Evolutionary conservation across 2,113 vertebrate species (phyloP).

Genomic region (Potamarius usumacintae): DNA sequence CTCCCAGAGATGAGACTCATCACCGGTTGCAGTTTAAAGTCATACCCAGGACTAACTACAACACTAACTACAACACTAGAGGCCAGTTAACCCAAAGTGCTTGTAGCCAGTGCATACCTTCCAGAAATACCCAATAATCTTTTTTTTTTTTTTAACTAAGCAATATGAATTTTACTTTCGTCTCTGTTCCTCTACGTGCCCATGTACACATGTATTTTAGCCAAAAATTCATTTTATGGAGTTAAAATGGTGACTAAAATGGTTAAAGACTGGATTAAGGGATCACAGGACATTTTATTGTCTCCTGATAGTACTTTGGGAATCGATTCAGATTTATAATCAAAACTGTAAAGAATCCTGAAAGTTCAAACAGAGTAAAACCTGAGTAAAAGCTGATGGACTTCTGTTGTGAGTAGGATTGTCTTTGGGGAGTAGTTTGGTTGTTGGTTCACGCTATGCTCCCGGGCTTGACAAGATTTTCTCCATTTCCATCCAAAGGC

Average conservation of each 20-base stretch:
- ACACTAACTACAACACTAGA: neutral
- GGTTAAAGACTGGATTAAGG: neutral
- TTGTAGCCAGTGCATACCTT: slow-evolving; percentile 59
- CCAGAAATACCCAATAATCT: slow-evolving; percentile 4
- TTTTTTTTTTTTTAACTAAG: neutral
- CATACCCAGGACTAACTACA: too few species aligned
- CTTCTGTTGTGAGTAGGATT: slow-evolving; percentile 62
- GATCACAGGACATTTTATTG: neutral
- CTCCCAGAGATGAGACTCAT: too few species aligned
- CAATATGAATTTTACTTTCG: neutral
- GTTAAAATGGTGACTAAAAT: neutral
- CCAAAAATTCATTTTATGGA: neutral
- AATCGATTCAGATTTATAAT: neutral
- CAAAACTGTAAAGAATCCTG: neutral
- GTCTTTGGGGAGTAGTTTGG: slow-evolving; percentile 65
- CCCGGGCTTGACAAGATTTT: slow-evolving; percentile 64
- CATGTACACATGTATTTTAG: neutral
- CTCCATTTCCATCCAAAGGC: slow-evolving; percentile 67
- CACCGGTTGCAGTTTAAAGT: too few species aligned
- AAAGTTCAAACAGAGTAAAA: slow-evolving; percentile 46
- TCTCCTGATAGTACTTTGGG: neutral
- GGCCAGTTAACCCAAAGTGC: slow-evolving; percentile 48
- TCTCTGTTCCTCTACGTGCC: neutral
- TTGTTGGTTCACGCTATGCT: slow-evolving; percentile 64
- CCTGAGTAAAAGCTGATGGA: slow-evolving; percentile 23